These are phyloP conservation scores for Papilio aristodemus DNA, from an alignment of 1,140 invertebrate genomes.

Conservation along the genomic window DNA sequence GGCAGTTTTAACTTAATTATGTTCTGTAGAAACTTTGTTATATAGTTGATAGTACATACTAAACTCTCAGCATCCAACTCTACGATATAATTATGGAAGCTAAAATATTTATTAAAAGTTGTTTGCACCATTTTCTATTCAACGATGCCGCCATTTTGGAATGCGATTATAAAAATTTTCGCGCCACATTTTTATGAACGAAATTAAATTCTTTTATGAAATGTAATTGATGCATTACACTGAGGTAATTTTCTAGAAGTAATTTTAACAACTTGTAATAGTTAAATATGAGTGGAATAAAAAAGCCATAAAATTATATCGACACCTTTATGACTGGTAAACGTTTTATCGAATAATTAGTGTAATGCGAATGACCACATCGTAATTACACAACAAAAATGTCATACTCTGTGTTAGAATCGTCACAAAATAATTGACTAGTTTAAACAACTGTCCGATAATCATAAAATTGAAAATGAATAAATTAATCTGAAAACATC, in stretches of 20 bases:
- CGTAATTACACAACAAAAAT: slow-evolving; percentile 9
- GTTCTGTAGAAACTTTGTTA: slow-evolving; percentile 26
- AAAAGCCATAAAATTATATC: slow-evolving; percentile 19
- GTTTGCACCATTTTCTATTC: slow-evolving; percentile 21
- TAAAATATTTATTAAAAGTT: slow-evolving; percentile 24
- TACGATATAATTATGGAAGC: slow-evolving; percentile 20
- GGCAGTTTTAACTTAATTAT: slow-evolving; percentile 46
- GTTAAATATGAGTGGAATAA: neutral
- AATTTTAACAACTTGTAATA: neutral
- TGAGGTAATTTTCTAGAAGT: neutral
- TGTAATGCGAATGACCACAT: neutral
- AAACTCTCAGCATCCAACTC: slow-evolving; percentile 19
- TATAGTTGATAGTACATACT: slow-evolving; percentile 14
- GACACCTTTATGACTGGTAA: neutral
- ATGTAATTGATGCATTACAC: neutral
- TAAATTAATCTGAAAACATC: neutral
- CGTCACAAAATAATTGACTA: neutral
- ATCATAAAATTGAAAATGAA: neutral
- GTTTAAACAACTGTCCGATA: neutral
- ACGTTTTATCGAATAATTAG: slow-evolving; percentile 13
- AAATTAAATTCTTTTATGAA: neutral
- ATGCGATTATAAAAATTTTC: slow-evolving; percentile 14
- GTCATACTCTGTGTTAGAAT: neutral
- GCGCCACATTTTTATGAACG: neutral
- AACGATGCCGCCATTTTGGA: slow-evolving; percentile 18